A percentile compares a stretch with the other conserved stretches of the same genome.
Conservation (phyloP, 2,113 vertebrate genomes). For the Caranx ignobilis region DNA sequence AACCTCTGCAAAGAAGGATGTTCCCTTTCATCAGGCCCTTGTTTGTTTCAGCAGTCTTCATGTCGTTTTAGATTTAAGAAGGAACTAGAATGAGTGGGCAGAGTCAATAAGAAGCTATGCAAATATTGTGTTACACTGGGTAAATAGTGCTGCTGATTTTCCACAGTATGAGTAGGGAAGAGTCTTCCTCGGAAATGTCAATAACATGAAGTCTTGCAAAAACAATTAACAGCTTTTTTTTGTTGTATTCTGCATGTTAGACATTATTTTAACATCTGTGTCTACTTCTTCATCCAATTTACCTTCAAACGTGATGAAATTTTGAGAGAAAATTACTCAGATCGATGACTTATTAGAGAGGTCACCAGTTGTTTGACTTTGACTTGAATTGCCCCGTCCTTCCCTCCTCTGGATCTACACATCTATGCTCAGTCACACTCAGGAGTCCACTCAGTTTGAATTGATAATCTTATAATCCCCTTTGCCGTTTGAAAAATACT, state of each 20-base stretch:
- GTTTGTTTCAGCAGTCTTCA: neutral
- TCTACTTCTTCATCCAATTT: neutral
- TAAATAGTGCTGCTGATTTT: neutral
- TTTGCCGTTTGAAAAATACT: constrained; percentile 36
- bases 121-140: neutral
- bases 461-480: constrained; percentile 42
- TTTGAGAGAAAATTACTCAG: too few species aligned
- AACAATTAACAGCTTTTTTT: neutral
- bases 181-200: neutral
- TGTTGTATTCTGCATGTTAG: neutral
- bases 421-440: constrained; percentile 1
- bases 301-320: neutral
- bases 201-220: neutral
- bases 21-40: too few species aligned
- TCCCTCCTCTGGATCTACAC: neutral
- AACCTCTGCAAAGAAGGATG: neutral
- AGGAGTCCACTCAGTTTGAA: constrained; percentile 16
- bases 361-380: neutral
- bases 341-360: neutral
- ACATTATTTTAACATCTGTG: neutral
- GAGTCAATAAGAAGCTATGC: neutral
- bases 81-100: neutral
- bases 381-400: neutral
- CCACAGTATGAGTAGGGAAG: too few species aligned
- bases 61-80: neutral